Conservation (phyloP, 2,113 vertebrate species). For the Chunga burmeisteri region DNA sequence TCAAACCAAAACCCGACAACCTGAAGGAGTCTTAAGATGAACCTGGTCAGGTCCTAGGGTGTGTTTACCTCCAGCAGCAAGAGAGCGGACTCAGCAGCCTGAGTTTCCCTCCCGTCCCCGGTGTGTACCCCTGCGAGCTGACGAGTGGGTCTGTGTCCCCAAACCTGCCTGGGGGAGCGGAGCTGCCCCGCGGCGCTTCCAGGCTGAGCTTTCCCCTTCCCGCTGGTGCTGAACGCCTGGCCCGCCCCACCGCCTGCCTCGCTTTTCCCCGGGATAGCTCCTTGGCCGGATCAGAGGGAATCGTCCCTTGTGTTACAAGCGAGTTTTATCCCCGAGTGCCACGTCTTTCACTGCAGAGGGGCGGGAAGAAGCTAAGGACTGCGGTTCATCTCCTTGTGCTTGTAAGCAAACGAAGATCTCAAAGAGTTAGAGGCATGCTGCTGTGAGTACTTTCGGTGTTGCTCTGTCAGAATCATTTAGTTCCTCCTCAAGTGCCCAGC, state of each 20-base stretch:
- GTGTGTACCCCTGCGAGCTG: not conserved
- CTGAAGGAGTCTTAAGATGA: not conserved
- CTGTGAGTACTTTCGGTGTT: not conserved
- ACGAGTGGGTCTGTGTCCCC: accelerated
- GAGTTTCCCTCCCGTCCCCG: too few relatives aligned
- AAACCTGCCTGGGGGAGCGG: accelerated
- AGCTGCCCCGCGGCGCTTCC: not conserved
- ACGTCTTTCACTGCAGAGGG: not conserved
- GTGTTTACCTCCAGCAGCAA: not conserved
- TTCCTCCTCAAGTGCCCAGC: not conserved
- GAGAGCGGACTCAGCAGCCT: not conserved
- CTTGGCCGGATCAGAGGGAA: not conserved
- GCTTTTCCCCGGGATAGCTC: not conserved
- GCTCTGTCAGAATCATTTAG: not conserved
- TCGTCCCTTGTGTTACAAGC: accelerated
- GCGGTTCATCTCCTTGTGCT: accelerated
- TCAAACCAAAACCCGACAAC: not conserved
- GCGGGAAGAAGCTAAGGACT: not conserved
- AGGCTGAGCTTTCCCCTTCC: not conserved
- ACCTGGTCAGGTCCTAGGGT: not conserved
- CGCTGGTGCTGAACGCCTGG: not conserved
- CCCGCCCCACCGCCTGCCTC: not conserved
- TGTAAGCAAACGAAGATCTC: not conserved
- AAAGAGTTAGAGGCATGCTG: accelerated
- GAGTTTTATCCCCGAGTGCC: accelerated